Conservation (phyloP, 2,888 invertebrate species). For the Hemithea aestivaria region DNA sequence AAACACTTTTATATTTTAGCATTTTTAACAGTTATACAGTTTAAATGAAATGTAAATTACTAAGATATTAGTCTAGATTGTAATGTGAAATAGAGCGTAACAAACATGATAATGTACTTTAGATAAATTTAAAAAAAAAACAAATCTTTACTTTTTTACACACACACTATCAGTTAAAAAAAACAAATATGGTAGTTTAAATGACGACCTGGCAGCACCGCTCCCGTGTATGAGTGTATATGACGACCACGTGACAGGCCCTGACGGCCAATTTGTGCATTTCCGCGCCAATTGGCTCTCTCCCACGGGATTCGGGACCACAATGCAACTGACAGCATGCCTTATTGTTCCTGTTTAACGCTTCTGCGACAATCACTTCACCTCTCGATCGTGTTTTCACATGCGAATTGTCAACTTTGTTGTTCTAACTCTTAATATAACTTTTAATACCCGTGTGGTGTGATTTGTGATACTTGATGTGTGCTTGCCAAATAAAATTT, state of each 20-base stretch:
- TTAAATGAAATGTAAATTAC: too few species aligned
- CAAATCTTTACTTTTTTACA: too few species aligned
- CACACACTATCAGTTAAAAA: too few species aligned
- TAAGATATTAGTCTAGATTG: too few species aligned
- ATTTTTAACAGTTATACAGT: too few species aligned
- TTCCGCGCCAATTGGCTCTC: slow-evolving; percentile 60
- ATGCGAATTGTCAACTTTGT: background rate
- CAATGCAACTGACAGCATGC: slow-evolving; percentile 84
- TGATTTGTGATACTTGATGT: too few species aligned
- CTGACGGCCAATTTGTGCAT: slow-evolving; percentile 58
- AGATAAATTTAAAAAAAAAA: too few species aligned
- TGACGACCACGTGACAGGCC: slow-evolving; percentile 35
- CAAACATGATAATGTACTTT: too few species aligned
- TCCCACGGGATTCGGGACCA: slow-evolving; percentile 54
- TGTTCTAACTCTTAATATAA: slow-evolving; percentile 2
- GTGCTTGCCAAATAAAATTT: too few species aligned
- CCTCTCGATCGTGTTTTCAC: slow-evolving; percentile 7
- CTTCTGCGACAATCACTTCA: slow-evolving; percentile 11
- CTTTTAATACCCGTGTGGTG: background rate
- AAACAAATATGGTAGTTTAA: background rate
- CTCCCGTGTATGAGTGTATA: slow-evolving; percentile 9
- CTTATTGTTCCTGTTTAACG: slow-evolving; percentile 19
- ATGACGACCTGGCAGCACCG: slow-evolving; percentile 17
- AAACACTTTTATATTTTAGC: too few species aligned
- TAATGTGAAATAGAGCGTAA: too few species aligned